Evolutionary conservation across 2,113 vertebrate genomes (phyloP), one percentile per base, ranked within the genome.

Genomic region (Bothrops jararaca): DNA sequence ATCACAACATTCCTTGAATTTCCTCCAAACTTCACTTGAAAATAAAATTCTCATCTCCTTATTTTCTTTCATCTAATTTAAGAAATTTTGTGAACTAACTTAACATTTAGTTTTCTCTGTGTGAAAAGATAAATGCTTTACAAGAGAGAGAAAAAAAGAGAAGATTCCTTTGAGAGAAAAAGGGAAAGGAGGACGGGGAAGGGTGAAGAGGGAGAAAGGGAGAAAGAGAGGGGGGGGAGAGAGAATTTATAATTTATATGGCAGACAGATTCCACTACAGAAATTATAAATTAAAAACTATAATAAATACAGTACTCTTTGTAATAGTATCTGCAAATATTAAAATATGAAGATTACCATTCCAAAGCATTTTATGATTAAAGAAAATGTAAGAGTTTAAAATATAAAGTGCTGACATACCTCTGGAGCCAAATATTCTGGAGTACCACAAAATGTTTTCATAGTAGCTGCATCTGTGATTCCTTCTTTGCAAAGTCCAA

Each of bases 391-490:
- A 86, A 92, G 88, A 57, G 54, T 53, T 94, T 95, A 60, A 90
- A 92, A 10, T 60, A 15, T 2, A 88, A 94, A 93, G 94, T 91
- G 80, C 95, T 85, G 57, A 92, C 97, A 96, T 98, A 99, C 99
- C 99, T 99, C 99, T 0, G 99, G 99, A 29, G 99, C 99, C 93
- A 99, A 98, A 95, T 99, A 99, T 94, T 99, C 99, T 53, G 99
- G 99, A 60, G 99, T 99, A 48, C 99, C 99, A 97, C 99, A 99
- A 97, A 99, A 99, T 13, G 99, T 99, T 97, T 99, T 99, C 99
- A 99, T 99, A 91, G 99, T 99, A 95, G 99, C 99, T 96, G 99
- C 98, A n/a, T 99, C 99, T 93, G 99, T 99, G 98, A 99, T 99
- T 93, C 99, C 99, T 97, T 99, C 99, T 97, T 99, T 99, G 97